Evolutionary conservation across 2,113 vertebrate genomes (phyloP), one percentile per base, ranked within the genome.

Genomic region (Theropithecus gelada): DNA sequence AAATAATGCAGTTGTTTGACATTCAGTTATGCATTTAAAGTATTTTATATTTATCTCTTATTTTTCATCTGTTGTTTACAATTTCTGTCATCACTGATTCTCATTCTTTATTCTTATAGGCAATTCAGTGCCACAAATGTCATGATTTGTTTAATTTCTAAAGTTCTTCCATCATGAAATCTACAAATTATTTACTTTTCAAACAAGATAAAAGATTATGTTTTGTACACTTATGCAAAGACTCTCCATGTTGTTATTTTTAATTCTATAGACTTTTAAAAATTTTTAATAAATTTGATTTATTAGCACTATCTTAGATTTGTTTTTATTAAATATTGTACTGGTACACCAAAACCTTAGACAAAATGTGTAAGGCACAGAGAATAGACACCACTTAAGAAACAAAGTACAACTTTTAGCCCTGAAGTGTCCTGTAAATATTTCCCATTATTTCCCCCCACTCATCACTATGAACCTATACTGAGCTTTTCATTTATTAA

Each of bases 91-190:
- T 86, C 10, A 45, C 8, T 52, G 38, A 75, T 83, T 90, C 18
- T 92, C 12, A 82, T 76, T 80, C 48, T 82, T 87, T 8, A 73
- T 79, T 82, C 7, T 45, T 8, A 57, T 18, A 57, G 73, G n/a
- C 18, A 84, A 90, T 70, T 94, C 10, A 82, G 10, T 94, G 12
- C 82, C 50, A 89, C 3, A 95, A 45, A 57, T 45, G 5, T 32
- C 25, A 81, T 5, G 0, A 92, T 94, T 75, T 70, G 40, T 73
- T 88, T 70, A 35, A 57, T 76, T 89, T 92, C 25, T 93, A 23
- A 94, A 94, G 7, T 86, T 96, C 22, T 97, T 72, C 18, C 30
- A 35, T 40, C 59, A 50, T 35, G n/a, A 85, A 96, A 95, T 93
- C 8, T 73, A 40, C 40, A 75, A 79, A 83, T 83, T 43, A 83